Evolutionary conservation across 2,797 vertebrate genomes (phyloP).

Genomic region (Melanotaenia nigrans): DNA sequence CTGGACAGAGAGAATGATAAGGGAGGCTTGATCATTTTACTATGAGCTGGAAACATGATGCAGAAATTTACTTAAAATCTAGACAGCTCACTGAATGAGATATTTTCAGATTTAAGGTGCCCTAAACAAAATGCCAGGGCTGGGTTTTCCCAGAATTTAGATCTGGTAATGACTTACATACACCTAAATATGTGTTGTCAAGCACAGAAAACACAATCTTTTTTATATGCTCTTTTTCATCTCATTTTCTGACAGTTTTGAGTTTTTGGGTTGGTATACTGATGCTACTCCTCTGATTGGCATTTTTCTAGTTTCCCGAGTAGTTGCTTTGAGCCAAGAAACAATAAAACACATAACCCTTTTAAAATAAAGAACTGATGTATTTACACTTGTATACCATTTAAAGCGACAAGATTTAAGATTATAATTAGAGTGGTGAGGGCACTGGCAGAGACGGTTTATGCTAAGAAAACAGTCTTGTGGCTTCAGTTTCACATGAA

Average conservation of each 20-base stretch:
- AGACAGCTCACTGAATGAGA: not conserved
- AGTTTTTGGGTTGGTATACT: not conserved
- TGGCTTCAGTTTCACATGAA: slow-evolving; percentile 11
- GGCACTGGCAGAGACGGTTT: not conserved
- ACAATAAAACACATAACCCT: not conserved
- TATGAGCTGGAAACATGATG: not conserved
- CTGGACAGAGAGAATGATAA: not conserved
- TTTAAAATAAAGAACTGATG: not conserved
- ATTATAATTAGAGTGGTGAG: not conserved
- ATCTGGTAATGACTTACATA: not conserved
- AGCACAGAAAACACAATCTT: not conserved
- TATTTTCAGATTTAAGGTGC: not conserved
- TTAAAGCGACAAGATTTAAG: slow-evolving; percentile 1
- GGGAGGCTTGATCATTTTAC: not conserved
- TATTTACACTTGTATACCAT: not conserved
- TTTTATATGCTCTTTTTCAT: not conserved
- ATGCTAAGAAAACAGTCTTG: not conserved
- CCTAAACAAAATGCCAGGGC: no score
- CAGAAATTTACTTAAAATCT: not conserved
- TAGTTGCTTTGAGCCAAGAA: not conserved
- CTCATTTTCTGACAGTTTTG: not conserved
- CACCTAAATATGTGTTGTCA: not conserved
- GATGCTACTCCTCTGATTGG: not conserved
- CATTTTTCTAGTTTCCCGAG: not conserved
- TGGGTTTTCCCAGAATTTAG: not conserved